phyloP scores from a whole-genome alignment of 2,113 vertebrate genomes.

The Synchiropus splendidus region DNA sequence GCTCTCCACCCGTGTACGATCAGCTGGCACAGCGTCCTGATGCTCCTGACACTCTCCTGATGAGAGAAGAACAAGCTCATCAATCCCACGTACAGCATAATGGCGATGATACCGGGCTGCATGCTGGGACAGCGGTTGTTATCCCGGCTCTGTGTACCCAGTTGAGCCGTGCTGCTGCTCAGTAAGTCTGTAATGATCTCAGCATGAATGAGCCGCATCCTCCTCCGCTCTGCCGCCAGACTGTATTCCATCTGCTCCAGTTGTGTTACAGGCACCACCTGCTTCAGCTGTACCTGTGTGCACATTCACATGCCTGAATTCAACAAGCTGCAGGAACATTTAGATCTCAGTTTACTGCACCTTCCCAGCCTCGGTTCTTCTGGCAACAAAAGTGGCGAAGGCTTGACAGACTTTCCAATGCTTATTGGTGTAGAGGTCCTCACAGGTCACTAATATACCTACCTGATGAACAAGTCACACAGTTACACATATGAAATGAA shows the following conservation, averaged over 20 bases:
- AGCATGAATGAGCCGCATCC: constrained; percentile 85
- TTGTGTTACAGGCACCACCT: constrained; percentile 70
- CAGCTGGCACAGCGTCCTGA: constrained; percentile 60
- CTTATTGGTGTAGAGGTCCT: constrained; percentile 79
- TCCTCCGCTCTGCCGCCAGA: constrained; percentile 86
- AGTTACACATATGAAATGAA: too few species aligned
- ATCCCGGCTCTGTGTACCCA: too few species aligned
- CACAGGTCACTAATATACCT: constrained; percentile 84
- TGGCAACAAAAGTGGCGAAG: constrained; percentile 86
- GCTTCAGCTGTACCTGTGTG: constrained; percentile 79
- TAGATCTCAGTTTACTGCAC: too few species aligned
- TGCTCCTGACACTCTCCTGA: too few species aligned
- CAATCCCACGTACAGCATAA: too few species aligned
- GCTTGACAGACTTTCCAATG: constrained; percentile 90
- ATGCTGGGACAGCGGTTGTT: too few species aligned
- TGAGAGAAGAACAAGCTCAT: too few species aligned
- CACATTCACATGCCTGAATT: background rate
- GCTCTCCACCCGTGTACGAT: constrained; percentile 83
- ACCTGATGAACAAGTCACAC: constrained; percentile 76
- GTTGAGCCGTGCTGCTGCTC: too few species aligned
- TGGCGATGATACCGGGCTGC: too few species aligned
- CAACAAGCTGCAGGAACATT: too few species aligned
- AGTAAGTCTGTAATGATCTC: constrained; percentile 89
- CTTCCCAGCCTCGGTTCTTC: too few species aligned
- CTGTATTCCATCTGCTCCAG: constrained; percentile 90